Evolutionary conservation across 2,113 vertebrate genomes (phyloP).

Genomic region (Meleagris gallopavo): DNA sequence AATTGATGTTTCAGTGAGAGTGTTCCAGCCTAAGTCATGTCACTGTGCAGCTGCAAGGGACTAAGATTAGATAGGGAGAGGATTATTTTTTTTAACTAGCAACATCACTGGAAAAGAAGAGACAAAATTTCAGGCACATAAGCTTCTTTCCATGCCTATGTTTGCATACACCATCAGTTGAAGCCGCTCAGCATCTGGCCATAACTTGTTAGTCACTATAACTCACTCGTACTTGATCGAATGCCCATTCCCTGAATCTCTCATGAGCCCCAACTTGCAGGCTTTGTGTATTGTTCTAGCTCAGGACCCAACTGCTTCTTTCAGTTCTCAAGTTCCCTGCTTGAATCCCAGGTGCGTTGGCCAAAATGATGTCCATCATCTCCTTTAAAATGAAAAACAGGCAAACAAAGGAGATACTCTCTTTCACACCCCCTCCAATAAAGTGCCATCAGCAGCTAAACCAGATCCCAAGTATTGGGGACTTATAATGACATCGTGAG

Average conservation of each 20-base stretch:
- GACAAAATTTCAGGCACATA: neutral
- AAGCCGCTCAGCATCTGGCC: neutral
- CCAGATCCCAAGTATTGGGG: conserved; percentile 34
- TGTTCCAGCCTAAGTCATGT: neutral
- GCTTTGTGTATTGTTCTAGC: conserved; percentile 23
- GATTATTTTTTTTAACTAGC: neutral
- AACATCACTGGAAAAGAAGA: neutral
- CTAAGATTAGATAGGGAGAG: neutral
- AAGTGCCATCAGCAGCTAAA: conserved; percentile 67
- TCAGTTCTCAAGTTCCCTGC: conserved; percentile 69
- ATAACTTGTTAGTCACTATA: neutral
- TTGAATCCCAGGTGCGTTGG: conserved; percentile 60
- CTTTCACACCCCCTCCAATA: conserved; percentile 40
- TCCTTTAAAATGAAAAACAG: conserved; percentile 49
- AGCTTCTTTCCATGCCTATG: neutral
- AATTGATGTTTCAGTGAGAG: neutral
- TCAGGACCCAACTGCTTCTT: conserved; percentile 53
- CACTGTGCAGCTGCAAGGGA: neutral
- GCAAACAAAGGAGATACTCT: conserved; percentile 65
- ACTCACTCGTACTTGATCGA: neutral
- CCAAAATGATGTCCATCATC: conserved; percentile 65
- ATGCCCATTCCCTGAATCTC: neutral
- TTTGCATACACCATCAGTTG: neutral
- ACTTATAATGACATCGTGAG: conserved; percentile 53
- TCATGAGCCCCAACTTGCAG: conserved; percentile 6